Conservation (phyloP, 2,797 vertebrate genomes). For the Xiphorhynchus erythropygius region DNA sequence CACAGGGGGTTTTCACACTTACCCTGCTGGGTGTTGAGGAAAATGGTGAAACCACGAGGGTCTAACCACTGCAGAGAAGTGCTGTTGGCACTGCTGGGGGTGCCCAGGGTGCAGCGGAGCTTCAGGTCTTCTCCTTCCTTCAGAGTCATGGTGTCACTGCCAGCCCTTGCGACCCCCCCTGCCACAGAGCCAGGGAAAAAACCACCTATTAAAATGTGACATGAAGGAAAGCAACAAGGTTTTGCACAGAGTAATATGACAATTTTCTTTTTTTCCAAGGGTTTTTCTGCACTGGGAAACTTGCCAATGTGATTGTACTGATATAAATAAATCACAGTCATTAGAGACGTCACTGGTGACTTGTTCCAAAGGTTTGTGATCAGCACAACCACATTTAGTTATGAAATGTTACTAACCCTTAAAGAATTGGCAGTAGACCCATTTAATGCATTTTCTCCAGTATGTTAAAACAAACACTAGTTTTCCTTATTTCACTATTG, state of each 20-base stretch:
- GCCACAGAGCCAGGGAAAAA: background rate
- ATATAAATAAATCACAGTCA: background rate
- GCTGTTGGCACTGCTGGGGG: rapidly evolving
- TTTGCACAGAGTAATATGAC: rapidly evolving
- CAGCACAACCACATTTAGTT: background rate
- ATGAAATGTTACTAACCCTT: background rate
- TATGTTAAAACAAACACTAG: background rate
- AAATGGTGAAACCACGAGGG: constrained; percentile 65
- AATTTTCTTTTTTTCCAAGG: background rate
- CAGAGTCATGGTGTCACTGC: background rate
- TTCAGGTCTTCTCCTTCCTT: constrained; percentile 67
- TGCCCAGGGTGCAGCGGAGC: constrained; percentile 28
- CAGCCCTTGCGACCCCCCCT: constrained; percentile 44
- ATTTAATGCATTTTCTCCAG: background rate
- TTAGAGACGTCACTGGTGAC: background rate
- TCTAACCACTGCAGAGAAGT: constrained; percentile 69
- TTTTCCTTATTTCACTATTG: background rate
- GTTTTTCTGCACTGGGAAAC: background rate
- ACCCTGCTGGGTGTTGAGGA: constrained; percentile 67
- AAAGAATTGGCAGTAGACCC: background rate
- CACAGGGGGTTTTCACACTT: background rate
- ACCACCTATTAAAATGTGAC: background rate
- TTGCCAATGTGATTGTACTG: background rate
- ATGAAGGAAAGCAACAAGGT: rapidly evolving
- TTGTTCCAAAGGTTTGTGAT: background rate